Conservation (phyloP, 2,113 vertebrate genomes). For the Tringa solitaria region DNA sequence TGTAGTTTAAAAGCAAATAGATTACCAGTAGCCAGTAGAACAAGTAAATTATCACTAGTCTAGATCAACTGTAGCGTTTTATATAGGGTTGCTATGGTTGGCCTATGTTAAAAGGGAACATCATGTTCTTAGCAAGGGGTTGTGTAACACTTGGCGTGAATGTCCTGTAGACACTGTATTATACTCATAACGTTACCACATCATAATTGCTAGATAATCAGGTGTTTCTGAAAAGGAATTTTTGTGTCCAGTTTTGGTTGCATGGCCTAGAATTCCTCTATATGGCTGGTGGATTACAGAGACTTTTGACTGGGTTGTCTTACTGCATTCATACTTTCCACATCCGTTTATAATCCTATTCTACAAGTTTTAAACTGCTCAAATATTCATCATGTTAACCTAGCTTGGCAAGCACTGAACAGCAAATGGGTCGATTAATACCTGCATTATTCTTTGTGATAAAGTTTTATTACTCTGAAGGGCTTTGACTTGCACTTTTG, state of each 20-base stretch:
- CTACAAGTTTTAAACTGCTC: background rate
- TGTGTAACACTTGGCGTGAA: conserved; percentile 39
- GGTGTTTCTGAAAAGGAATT: conserved; percentile 35
- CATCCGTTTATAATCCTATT: background rate
- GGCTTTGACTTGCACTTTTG: background rate
- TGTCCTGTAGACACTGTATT: background rate
- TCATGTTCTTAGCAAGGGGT: conserved; percentile 18
- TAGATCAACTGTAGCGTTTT: conserved; percentile 20
- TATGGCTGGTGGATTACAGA: background rate
- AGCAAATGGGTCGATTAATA: background rate
- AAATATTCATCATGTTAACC: background rate
- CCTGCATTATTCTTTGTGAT: background rate
- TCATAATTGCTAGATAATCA: conserved; percentile 27
- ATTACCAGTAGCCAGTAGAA: background rate
- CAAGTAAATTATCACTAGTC: conserved; percentile 32
- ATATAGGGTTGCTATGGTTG: conserved; percentile 25
- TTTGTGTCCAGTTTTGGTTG: conserved; percentile 8
- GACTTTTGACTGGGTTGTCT: background rate
- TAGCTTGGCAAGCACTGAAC: background rate
- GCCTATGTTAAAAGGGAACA: background rate
- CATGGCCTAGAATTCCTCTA: background rate
- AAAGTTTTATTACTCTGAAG: background rate
- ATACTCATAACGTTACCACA: background rate
- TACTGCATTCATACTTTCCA: background rate
- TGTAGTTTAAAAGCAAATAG: background rate